Evolutionary conservation across 2,113 vertebrate species (phyloP), one percentile per base, ranked within the genome.

Genomic region (Anarrhichthys ocellatus): DNA sequence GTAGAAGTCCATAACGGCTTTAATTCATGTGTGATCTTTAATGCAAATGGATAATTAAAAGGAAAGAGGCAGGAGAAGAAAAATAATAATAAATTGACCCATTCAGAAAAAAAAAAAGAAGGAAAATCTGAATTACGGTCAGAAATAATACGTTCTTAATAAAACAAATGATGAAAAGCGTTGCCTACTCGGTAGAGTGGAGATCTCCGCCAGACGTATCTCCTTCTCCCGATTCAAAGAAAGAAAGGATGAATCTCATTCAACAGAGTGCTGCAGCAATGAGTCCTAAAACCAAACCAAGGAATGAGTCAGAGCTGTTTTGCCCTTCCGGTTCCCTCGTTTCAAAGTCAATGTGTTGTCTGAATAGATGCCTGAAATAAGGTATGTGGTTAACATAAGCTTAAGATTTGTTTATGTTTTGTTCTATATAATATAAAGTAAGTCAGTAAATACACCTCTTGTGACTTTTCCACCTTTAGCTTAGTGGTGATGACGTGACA

Each of bases 21-120:
- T 62, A 81, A 67, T 40, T 27, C n/a, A 27, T 13, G 14, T 20
- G 52, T 34, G 38, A 70, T 69, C 73, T 78, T 80, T 78, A 46
- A 79, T 54, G 15, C 17, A 73, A 68, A 77, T 70, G 64, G 6
- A 9, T 69, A 68, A 52, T 63, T 62, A 61, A 75, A 68, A 80
- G 52, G 6, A 78, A 71, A 52, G 18, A 46, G 27, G 14, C 14
- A 22, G 40, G 34, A 9, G 22, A 36, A 29, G n/a, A 8, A 34
- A 38, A 13, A 48, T 6, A 70, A 69, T 44, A 14, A 46, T 13
- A 40, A 9, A 22, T 32, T 34, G 14, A 13, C 14, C 6, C 13
- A n/a, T 18, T 50, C 2, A 44, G 2, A 56, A 27, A 27, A 50
- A 50, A 8, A 8, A 14, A 17, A 10, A 54, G 4, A 2, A 58